Conservation (phyloP, 2,113 vertebrate species). For the Bufo gargarizans region DNA sequence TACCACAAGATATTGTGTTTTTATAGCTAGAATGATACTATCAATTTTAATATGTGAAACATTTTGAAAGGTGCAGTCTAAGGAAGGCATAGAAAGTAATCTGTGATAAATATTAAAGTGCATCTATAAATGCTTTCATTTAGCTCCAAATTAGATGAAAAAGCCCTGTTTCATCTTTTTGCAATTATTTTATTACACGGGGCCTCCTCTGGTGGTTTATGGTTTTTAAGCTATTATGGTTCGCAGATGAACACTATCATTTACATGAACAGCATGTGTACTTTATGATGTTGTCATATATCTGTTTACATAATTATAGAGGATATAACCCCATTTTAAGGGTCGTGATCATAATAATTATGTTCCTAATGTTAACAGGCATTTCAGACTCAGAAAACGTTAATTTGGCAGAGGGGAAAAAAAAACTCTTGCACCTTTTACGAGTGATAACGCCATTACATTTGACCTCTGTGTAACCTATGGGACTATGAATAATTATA, state of each 20-base stretch:
- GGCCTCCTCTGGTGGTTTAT: conserved; percentile 18
- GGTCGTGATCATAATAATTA: conserved; percentile 38
- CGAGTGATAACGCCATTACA: conserved; percentile 28
- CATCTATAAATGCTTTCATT: conserved; percentile 53
- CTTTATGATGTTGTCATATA: conserved; percentile 32
- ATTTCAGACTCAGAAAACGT: not conserved
- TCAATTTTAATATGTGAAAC: conserved; percentile 55
- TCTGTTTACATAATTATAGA: conserved; percentile 45
- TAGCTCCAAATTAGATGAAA: conserved; percentile 39
- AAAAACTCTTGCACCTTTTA: conserved; percentile 19
- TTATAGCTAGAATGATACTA: conserved; percentile 47
- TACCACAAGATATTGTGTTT: conserved; percentile 54
- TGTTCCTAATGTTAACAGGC: conserved; percentile 2
- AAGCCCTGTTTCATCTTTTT: conserved; percentile 23
- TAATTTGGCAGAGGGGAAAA: not conserved
- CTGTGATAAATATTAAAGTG: conserved; percentile 43
- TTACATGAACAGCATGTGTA: conserved; percentile 33
- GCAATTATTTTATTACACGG: conserved; percentile 40
- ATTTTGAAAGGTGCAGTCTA: conserved; percentile 42
- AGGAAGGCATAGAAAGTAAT: not conserved
- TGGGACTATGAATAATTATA: conserved; percentile 34
- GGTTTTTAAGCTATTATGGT: conserved; percentile 13
- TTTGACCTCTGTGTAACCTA: conserved; percentile 35
- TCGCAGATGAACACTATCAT: conserved; percentile 31
- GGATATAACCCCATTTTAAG: conserved; percentile 21